These are phyloP conservation scores for Holothuria glaberrima DNA, from an alignment of 35 echinoderm and acorn worm genomes.

Conservation along the genomic window DNA sequence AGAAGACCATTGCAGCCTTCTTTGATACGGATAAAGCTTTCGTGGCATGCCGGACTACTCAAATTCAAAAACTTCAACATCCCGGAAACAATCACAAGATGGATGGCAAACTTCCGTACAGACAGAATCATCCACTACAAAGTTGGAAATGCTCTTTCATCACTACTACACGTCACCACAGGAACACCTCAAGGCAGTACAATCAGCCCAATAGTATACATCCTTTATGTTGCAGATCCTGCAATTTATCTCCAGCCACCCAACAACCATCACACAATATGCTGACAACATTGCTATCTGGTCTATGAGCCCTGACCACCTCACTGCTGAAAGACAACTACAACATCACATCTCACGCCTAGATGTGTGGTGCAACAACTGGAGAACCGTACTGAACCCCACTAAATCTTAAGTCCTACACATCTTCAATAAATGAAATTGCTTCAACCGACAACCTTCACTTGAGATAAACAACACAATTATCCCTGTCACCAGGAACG, in stretches of 20 bases:
- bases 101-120: background rate
- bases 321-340: too few species aligned
- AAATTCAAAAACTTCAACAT: conserved; percentile 24
- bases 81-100: too few species aligned
- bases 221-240: background rate
- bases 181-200: conserved; percentile 44
- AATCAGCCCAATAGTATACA: conserved; percentile 39
- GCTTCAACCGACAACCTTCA: background rate
- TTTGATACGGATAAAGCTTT: too few species aligned
- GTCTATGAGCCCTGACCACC: too few species aligned
- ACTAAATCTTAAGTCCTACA: background rate
- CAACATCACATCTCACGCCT: background rate
- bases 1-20: too few species aligned
- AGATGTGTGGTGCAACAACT: too few species aligned
- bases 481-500: background rate
- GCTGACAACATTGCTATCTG: too few species aligned
- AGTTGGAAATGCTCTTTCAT: background rate
- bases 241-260: background rate
- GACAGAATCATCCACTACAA: background rate
- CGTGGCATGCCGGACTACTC: background rate
- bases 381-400: conserved; percentile 32
- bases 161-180: conserved; percentile 24
- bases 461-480: background rate
- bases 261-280: too few species aligned
- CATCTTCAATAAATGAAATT: background rate